Evolutionary conservation across 2,797 vertebrate genomes (phyloP).

Genomic region (Spheniscus humboldti): DNA sequence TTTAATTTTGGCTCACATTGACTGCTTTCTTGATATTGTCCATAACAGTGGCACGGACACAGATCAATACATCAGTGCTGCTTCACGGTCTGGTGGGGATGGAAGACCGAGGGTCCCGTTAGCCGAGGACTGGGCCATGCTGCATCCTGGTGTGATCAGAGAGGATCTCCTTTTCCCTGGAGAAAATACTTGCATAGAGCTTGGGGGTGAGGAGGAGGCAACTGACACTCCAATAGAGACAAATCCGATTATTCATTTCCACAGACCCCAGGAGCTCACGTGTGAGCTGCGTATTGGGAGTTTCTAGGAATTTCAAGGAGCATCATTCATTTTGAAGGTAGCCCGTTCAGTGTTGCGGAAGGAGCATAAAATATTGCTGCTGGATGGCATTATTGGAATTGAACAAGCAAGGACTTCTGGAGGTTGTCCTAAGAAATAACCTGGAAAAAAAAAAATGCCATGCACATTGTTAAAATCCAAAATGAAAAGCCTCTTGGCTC

Average conservation of each 20-base stretch:
- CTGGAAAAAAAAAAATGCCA: not conserved
- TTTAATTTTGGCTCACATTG: not conserved
- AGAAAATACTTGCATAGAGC: not conserved
- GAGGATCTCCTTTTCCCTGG: not conserved
- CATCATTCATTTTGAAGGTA: not conserved
- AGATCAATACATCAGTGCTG: not conserved
- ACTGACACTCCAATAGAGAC: not conserved
- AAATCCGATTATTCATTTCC: not conserved
- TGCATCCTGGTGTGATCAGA: not conserved
- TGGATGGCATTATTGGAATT: not conserved
- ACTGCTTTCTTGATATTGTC: not conserved
- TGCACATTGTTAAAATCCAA: not conserved
- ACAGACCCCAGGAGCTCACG: not conserved
- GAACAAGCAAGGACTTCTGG: not conserved
- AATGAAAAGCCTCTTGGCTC: not conserved
- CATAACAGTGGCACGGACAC: not conserved
- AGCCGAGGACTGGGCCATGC: not conserved
- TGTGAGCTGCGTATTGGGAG: not conserved
- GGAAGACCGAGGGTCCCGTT: not conserved
- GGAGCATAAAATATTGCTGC: not conserved
- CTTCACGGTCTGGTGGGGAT: not conserved
- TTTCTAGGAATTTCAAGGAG: slow-evolving; percentile 27
- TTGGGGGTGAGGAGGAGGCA: not conserved
- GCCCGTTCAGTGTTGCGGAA: not conserved
- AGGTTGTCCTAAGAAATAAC: not conserved